Evolutionary conservation across 2,797 vertebrate species (phyloP).

Genomic region (Girardinus metallicus): DNA sequence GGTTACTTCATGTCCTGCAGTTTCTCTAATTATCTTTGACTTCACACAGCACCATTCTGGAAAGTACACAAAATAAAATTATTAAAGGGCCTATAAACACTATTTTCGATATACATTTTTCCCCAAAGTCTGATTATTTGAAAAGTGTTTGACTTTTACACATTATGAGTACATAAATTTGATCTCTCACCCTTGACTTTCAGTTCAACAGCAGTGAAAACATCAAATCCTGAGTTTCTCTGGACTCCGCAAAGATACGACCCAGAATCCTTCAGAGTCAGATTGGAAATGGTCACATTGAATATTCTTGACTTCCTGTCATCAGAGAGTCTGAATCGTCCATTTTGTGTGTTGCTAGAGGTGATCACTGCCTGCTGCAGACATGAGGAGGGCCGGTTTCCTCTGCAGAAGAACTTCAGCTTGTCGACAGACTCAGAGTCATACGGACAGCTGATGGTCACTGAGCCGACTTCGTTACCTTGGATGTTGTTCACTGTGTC

Average conservation of each 20-base stretch:
- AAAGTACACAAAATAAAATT: not conserved
- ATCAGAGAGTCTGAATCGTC: conserved; percentile 31
- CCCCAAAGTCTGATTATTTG: not conserved
- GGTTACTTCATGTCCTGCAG: conserved; percentile 1
- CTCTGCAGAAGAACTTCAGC: conserved; percentile 61
- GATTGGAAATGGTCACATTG: conserved; percentile 37
- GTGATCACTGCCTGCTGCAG: not conserved
- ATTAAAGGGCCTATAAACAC: not conserved
- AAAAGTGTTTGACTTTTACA: not conserved
- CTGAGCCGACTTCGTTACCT: conserved; percentile 16
- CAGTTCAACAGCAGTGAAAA: not conserved
- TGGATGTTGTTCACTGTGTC: not conserved
- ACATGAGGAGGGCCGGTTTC: conserved; percentile 27
- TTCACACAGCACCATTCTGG: conserved; percentile 53
- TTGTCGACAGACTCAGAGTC: not conserved
- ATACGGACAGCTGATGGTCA: conserved; percentile 47
- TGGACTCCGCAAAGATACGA: conserved; percentile 35
- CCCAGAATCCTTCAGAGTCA: conserved; percentile 49
- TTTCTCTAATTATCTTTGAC: not conserved
- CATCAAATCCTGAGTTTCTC: not conserved
- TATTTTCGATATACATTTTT: not conserved
- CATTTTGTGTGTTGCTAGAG: accelerated
- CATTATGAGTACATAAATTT: not conserved
- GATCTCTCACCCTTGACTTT: not conserved
- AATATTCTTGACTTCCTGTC: not conserved